Percentiles rank a stretch among this genome's conserved stretches.
These are phyloP conservation scores for Pogonognathellus flavescens DNA, from an alignment of 1,140 invertebrate genomes.

Conservation along the genomic window DNA sequence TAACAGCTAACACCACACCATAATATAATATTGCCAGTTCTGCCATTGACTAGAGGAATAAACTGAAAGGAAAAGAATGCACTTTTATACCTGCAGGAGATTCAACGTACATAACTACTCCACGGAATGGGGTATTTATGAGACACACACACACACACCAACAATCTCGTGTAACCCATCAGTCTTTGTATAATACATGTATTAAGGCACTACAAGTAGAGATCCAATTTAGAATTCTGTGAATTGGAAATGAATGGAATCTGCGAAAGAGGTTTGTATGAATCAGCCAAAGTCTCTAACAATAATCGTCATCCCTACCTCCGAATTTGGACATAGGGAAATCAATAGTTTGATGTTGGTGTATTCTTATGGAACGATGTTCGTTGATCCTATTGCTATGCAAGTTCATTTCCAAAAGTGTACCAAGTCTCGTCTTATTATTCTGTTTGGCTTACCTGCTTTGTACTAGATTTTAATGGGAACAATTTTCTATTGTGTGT, in stretches of 20 bases:
- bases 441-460: too few species aligned
- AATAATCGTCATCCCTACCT: not conserved
- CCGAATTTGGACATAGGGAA: not conserved
- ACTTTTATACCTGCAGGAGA: too few species aligned
- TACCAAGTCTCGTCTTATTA: too few species aligned
- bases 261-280: not conserved
- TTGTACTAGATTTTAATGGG: not conserved
- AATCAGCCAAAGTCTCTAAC: constrained; percentile 22
- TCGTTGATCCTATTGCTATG: constrained; percentile 30
- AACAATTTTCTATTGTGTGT: not conserved
- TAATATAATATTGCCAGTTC: not conserved
- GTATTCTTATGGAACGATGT: not conserved
- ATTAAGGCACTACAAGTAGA: not conserved
- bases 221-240: not conserved
- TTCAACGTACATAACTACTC: too few species aligned
- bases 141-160: not conserved
- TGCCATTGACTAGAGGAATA: not conserved
- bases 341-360: constrained; percentile 13
- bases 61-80: too few species aligned
- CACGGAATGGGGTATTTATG: too few species aligned
- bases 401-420: constrained; percentile 21
- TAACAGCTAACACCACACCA: not conserved
- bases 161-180: not conserved
- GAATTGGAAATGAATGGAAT: not conserved
- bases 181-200: not conserved